Evolutionary conservation across 1,140 invertebrate species (phyloP).

Genomic region (Cotesia vestalis): DNA sequence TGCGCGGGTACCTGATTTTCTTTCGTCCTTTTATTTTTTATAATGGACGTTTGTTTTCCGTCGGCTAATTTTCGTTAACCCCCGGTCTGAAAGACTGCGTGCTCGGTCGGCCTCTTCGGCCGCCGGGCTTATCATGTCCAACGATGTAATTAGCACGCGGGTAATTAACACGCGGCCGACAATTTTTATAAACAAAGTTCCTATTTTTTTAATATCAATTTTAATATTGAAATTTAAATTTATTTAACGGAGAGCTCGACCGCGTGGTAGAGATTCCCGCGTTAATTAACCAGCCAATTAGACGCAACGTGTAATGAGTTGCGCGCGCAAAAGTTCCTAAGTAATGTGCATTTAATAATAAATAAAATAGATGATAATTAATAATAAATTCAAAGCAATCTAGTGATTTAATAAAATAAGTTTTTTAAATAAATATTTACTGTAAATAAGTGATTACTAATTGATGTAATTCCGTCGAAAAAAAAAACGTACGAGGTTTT

Average conservation of each 20-base stretch:
- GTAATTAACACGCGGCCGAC: neutral
- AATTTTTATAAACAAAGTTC: constrained; percentile 54
- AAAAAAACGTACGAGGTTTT: neutral
- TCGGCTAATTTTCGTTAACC: neutral
- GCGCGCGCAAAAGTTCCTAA: constrained; percentile 67
- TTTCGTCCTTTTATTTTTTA: neutral
- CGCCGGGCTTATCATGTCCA: constrained; percentile 49
- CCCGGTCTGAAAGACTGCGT: constrained; percentile 7
- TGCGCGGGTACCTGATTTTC: neutral
- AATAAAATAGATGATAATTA: constrained; percentile 24
- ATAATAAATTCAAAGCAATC: neutral
- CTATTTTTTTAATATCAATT: constrained; percentile 60
- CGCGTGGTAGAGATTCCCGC: constrained; percentile 59
- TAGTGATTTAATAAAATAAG: neutral
- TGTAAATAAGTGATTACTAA: neutral
- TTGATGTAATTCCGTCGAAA: neutral
- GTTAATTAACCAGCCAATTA: constrained; percentile 65
- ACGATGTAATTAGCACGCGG: constrained; percentile 15
- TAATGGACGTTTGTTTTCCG: neutral
- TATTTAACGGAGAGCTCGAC: constrained; percentile 37
- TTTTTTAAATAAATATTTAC: neutral
- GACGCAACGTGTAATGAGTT: constrained; percentile 63
- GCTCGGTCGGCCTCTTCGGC: constrained; percentile 46
- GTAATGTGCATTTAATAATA: constrained; percentile 36
- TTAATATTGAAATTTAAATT: constrained; percentile 25